Percentiles rank a stretch among this genome's conserved stretches.
Conservation (phyloP, 1,140 invertebrate genomes). For the Antheraea mylitta region DNA sequence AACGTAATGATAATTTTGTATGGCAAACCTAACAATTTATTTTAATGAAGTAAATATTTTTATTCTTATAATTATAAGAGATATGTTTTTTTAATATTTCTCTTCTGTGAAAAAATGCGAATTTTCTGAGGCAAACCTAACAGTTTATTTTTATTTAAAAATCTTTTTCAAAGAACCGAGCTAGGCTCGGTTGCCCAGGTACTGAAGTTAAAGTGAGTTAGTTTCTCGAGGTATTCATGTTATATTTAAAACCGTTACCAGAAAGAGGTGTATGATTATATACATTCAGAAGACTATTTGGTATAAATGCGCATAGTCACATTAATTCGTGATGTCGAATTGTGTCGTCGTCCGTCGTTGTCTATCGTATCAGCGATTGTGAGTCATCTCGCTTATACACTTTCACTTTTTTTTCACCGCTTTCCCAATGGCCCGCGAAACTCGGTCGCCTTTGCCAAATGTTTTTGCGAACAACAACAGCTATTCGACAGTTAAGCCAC, state of each 20-base stretch:
- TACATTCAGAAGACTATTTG: neutral
- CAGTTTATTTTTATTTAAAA: too few relatives aligned
- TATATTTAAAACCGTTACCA: neutral
- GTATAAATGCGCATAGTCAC: neutral
- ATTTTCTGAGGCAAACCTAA: too few relatives aligned
- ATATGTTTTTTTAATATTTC: too few relatives aligned
- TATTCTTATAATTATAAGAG: too few relatives aligned
- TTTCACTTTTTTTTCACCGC: constrained; percentile 64
- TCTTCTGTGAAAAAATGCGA: too few relatives aligned
- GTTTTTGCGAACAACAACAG: constrained; percentile 44
- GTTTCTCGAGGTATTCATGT: neutral
- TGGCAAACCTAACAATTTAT: too few relatives aligned
- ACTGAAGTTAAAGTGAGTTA: too few relatives aligned
- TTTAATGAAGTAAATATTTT: too few relatives aligned
- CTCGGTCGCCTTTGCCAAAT: constrained; percentile 57
- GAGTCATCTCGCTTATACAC: constrained; percentile 46
- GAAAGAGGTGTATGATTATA: too few relatives aligned
- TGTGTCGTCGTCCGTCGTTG: constrained; percentile 40
- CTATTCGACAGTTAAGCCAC: constrained; percentile 27
- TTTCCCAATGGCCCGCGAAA: constrained; percentile 62
- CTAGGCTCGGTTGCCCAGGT: too few relatives aligned
- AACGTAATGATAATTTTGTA: too few relatives aligned
- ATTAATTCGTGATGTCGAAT: constrained; percentile 28
- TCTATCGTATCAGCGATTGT: constrained; percentile 23
- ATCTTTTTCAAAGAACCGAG: too few relatives aligned